Conservation (phyloP, 2,113 vertebrate genomes). For the Larimichthys polyactis region DNA sequence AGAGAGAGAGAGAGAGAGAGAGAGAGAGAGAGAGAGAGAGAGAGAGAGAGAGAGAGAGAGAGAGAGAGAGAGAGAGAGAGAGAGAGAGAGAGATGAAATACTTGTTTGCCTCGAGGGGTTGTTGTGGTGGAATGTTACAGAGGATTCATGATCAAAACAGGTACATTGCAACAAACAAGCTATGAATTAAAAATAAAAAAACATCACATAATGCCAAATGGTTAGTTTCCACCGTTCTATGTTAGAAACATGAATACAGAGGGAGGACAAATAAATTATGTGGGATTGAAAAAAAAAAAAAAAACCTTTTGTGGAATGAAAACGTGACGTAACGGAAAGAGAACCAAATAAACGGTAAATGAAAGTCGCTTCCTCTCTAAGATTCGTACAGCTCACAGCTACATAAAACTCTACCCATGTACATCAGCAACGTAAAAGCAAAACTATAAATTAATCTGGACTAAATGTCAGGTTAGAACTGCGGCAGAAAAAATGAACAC, state of each 20-base stretch:
- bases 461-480: slow-evolving; percentile 60
- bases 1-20: slow-evolving; percentile 44
- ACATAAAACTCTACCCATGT: slow-evolving; percentile 82
- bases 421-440: slow-evolving; percentile 61
- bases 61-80: slow-evolving; percentile 39
- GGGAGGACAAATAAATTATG: slow-evolving; percentile 89
- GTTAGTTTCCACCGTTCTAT: slow-evolving; percentile 82
- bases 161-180: slow-evolving; percentile 82
- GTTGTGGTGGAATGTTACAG: slow-evolving; percentile 80
- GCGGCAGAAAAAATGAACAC: slow-evolving; percentile 59
- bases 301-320: slow-evolving; percentile 76
- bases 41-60: slow-evolving; percentile 40
- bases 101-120: slow-evolving; percentile 45
- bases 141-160: slow-evolving; percentile 77
- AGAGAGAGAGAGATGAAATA: slow-evolving; percentile 44
- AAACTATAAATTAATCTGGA: slow-evolving; percentile 78
- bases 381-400: slow-evolving; percentile 80
- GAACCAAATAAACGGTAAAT: slow-evolving; percentile 65
- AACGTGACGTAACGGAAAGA: slow-evolving; percentile 39
- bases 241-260: slow-evolving; percentile 83
- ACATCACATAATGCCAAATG: slow-evolving; percentile 82
- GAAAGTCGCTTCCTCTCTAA: slow-evolving; percentile 67
- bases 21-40: slow-evolving; percentile 28
- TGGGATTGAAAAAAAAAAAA: slow-evolving; percentile 65
- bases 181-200: slow-evolving; percentile 82